Conservation (phyloP, 2,113 vertebrate genomes). For the Genyomyrus donnyi region DNA sequence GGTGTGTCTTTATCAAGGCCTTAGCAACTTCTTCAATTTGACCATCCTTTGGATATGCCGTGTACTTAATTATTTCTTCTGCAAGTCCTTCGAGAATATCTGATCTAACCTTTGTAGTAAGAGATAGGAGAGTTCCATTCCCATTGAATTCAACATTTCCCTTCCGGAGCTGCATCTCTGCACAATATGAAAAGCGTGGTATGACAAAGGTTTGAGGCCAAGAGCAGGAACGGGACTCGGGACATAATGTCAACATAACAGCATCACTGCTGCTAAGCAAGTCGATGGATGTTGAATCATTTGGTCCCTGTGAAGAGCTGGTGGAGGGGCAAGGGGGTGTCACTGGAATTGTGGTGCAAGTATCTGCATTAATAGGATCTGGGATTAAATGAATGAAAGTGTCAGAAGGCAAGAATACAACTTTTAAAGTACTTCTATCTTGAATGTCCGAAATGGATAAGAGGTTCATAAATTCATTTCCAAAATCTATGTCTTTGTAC, state of each 20-base stretch:
- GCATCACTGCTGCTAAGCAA: background rate
- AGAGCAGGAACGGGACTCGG: slow-evolving; percentile 5
- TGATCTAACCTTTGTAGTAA: background rate
- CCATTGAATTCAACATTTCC: slow-evolving; percentile 7
- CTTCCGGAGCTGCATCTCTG: slow-evolving; percentile 14
- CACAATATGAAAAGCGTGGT: slow-evolving; percentile 7
- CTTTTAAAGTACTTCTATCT: slow-evolving; percentile 22
- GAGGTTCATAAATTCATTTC: slow-evolving; percentile 11
- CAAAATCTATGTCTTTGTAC: background rate
- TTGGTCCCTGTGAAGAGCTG: background rate
- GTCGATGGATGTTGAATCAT: background rate
- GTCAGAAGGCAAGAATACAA: background rate
- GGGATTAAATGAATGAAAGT: background rate
- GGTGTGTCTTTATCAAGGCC: slow-evolving; percentile 18
- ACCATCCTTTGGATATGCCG: background rate
- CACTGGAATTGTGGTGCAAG: background rate
- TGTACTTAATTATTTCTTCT: slow-evolving; percentile 17
- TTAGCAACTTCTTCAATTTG: slow-evolving; percentile 10
- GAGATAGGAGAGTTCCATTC: slow-evolving; percentile 8
- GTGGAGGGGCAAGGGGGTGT: background rate
- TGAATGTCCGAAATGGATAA: slow-evolving; percentile 10
- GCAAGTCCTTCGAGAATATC: slow-evolving; percentile 15
- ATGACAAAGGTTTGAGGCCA: slow-evolving; percentile 12
- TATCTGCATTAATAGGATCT: background rate
- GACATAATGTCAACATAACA: background rate